Base-by-base conservation (phyloP, 2,888 invertebrate species). In the Tillus elongatus region DNA sequence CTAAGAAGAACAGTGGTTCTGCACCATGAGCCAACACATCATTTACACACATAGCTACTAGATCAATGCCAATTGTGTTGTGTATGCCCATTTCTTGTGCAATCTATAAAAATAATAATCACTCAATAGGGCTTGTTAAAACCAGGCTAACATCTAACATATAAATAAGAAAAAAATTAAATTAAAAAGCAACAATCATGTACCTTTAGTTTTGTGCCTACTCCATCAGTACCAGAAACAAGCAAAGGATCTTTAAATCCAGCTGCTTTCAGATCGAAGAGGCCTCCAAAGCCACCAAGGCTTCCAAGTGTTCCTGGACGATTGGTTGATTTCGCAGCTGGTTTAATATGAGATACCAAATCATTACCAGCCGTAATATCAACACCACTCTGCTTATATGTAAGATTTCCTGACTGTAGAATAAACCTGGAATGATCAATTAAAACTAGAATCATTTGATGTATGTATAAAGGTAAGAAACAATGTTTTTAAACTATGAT, bases 21-120 rank as follows among this genome's bases (percentile, higher is more conserved):
- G 95, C 97, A 30, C 95, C 96, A 43, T 92, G 87, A 48, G 92
- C 92, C 33, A 98, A 68, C 35, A 97, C 79, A 64, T 97, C 95
- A 68, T 98, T 98, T 30, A 90, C 95, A 58, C 95, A 95, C 92
- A 96, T 95, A 3, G 96, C 97, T 2, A 98, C 93, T 16, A 98
- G 71, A 66, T 98, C 98, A 51, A 89, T 83, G 1, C 97, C 97
- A 36, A 97, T 77, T 0, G 83, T 81, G 52, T 82, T 75, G 64
- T 90, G 92, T 37, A 81, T 75, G 10, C 77, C 73, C 57, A 79
- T 76, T 40, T 75, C 74, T 57, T 91, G 79, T 0, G 95, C 91
- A 49, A 96, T 77, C 89, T 89, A 60, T 1, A 75, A 72, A 66
- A 69, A 66, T 4, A 35, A 31, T 33, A 33, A 10, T 32, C n/a